phyloP scores from a whole-genome alignment of 92 coral and sea anemone genomes.

The Plumapathes pennacea region DNA sequence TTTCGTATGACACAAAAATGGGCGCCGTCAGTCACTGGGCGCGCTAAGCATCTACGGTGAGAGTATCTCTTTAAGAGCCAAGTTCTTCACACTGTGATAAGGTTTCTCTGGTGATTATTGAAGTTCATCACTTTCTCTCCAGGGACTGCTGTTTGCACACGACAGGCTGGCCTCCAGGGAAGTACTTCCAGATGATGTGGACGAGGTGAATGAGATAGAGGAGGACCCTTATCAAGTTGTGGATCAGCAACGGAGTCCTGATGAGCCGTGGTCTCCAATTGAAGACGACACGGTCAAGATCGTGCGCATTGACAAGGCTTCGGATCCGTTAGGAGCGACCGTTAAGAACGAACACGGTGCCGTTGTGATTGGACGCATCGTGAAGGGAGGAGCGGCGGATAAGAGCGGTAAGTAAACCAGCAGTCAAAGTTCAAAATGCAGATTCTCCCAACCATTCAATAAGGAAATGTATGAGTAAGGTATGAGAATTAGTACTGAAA shows the following conservation, averaged over 20 bases:
- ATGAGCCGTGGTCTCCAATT: conserved; percentile 72
- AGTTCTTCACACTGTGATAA: neutral
- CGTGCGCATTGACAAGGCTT: conserved; percentile 88
- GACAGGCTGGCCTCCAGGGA: conserved; percentile 95
- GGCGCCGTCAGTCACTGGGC: no score
- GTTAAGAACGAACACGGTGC: conserved; percentile 94
- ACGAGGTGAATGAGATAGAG: conserved; percentile 56
- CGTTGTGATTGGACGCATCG: conserved; percentile 93
- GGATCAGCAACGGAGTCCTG: conserved; percentile 48
- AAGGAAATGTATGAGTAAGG: no score
- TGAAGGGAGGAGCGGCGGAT: conserved; percentile 96
- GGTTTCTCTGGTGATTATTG: neutral
- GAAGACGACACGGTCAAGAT: conserved; percentile 93
- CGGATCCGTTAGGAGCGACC: conserved; percentile 96
- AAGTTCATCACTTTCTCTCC: neutral
- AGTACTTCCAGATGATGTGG: conserved; percentile 84
- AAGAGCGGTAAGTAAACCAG: conserved; percentile 78
- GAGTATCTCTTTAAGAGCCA: neutral
- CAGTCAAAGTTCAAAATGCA: neutral
- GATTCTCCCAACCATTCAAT: neutral
- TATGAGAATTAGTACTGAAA: no score
- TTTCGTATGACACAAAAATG: no score
- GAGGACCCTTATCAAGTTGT: conserved; percentile 35
- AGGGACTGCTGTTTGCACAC: conserved; percentile 90
- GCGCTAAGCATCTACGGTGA: no score